Percentiles rank a stretch among this genome's conserved stretches.
phyloP scores from a whole-genome alignment of 2,113 vertebrate genomes.

The Mirounga angustirostris region DNA sequence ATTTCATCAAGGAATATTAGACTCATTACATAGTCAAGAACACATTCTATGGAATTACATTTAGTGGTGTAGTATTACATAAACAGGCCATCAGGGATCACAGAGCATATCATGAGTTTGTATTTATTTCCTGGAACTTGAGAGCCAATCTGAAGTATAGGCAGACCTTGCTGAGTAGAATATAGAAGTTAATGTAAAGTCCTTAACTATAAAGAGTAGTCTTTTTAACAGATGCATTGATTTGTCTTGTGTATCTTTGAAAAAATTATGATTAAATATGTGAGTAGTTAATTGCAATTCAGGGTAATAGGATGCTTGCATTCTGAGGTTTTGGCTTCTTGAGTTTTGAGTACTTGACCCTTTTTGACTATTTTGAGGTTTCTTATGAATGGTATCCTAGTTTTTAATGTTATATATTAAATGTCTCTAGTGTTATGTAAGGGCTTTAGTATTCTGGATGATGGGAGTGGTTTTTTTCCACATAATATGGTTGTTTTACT shows the following conservation, averaged over 20 bases:
- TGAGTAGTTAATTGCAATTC: slow-evolving; percentile 66
- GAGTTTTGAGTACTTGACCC: slow-evolving; percentile 53
- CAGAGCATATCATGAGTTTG: slow-evolving; percentile 62
- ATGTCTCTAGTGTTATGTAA: slow-evolving; percentile 61
- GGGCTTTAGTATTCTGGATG: slow-evolving; percentile 63
- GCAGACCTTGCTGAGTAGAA: slow-evolving; percentile 62
- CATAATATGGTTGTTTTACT: slow-evolving; percentile 53
- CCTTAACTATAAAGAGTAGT: slow-evolving; percentile 58
- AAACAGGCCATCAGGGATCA: slow-evolving; percentile 67
- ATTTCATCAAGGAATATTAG: slow-evolving; percentile 72
- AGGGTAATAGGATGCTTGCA: slow-evolving; percentile 63
- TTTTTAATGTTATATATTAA: slow-evolving; percentile 72
- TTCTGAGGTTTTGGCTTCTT: slow-evolving; percentile 65
- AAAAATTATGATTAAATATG: slow-evolving; percentile 66
- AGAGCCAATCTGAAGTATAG: slow-evolving; percentile 67
- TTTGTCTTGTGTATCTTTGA: slow-evolving; percentile 71
- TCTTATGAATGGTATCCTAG: slow-evolving; percentile 62
- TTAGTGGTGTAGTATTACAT: slow-evolving; percentile 73
- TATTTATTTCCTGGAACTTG: slow-evolving; percentile 73
- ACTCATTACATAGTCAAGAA: slow-evolving; percentile 73
- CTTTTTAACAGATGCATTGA: slow-evolving; percentile 68
- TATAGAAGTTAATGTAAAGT: slow-evolving; percentile 75
- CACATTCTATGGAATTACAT: slow-evolving; percentile 70
- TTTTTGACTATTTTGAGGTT: slow-evolving; percentile 54
- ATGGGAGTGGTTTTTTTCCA: slow-evolving; percentile 37